phyloP scores from a whole-genome alignment of 2,797 vertebrate species.

The Alauda arvensis region DNA sequence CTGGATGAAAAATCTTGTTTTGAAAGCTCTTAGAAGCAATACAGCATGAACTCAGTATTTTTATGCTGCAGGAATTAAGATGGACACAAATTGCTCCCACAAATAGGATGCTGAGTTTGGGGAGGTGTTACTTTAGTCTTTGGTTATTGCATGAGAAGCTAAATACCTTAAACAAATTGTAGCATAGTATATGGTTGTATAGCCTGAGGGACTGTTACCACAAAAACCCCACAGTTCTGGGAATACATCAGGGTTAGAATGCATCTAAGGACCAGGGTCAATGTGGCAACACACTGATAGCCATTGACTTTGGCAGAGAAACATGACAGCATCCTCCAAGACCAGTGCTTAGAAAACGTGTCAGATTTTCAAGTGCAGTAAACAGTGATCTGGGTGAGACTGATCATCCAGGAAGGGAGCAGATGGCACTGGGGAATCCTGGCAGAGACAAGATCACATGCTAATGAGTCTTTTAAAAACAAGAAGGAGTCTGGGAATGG shows the following conservation, averaged over 20 bases:
- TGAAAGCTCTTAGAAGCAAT: background rate
- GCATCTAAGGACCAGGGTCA: background rate
- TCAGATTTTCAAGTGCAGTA: background rate
- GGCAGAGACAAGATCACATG: conserved; percentile 36
- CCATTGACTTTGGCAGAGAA: background rate
- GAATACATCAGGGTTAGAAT: background rate
- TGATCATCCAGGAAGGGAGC: conserved; percentile 25
- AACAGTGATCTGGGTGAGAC: background rate
- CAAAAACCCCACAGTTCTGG: background rate
- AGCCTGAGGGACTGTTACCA: background rate
- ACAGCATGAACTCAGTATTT: background rate
- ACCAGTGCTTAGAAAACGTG: background rate
- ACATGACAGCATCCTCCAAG: background rate
- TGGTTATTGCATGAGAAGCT: background rate
- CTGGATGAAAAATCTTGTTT: background rate
- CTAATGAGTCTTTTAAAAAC: conserved; percentile 37
- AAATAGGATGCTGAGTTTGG: background rate
- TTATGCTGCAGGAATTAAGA: background rate
- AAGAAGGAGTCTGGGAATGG: conserved; percentile 10
- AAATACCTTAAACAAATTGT: background rate
- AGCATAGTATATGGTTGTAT: background rate
- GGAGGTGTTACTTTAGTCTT: background rate
- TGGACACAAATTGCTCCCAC: background rate
- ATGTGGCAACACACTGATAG: background rate
- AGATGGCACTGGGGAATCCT: conserved; percentile 48